phyloP scores from a whole-genome alignment of 1,140 invertebrate genomes.

The Drosophila kurseongensis region DNA sequence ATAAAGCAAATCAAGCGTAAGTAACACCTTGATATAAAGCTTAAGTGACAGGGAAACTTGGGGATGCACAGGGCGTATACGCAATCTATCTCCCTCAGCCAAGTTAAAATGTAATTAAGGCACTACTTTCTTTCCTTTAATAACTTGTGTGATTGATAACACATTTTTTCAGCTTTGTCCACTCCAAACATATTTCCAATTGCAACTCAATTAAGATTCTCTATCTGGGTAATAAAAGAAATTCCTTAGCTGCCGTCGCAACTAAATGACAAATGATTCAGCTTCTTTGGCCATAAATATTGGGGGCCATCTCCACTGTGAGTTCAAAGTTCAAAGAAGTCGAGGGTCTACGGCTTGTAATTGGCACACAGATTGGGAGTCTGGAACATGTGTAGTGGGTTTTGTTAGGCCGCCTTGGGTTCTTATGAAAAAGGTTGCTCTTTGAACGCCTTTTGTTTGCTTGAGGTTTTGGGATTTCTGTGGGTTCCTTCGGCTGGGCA shows the following conservation, averaged over 20 bases:
- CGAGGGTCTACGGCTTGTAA: constrained; percentile 49
- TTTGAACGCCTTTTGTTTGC: constrained; percentile 40
- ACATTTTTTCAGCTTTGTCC: constrained; percentile 6
- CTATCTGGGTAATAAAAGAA: constrained; percentile 57
- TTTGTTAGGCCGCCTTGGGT: constrained; percentile 20
- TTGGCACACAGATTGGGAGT: constrained; percentile 41
- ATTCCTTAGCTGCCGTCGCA: constrained; percentile 43
- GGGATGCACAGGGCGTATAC: constrained; percentile 45
- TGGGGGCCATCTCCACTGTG: neutral
- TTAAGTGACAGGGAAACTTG: constrained; percentile 37
- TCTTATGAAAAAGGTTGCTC: constrained; percentile 65
- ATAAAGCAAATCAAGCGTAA: constrained; percentile 62
- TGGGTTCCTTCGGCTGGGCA: constrained; percentile 17
- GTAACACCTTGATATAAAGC: constrained; percentile 56
- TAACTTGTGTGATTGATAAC: constrained; percentile 72
- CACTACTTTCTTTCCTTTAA: constrained; percentile 21
- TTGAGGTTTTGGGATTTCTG: constrained; percentile 33
- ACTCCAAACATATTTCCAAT: constrained; percentile 49
- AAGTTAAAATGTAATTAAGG: constrained; percentile 53
- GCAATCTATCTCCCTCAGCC: constrained; percentile 31
- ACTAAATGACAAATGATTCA: constrained; percentile 45
- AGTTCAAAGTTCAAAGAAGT: constrained; percentile 56
- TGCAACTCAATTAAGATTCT: constrained; percentile 78
- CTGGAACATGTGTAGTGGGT: constrained; percentile 38
- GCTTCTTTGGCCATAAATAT: constrained; percentile 29